Percentiles rank a stretch among this genome's conserved stretches.
These are phyloP conservation scores for Lochmaea capreae DNA, from an alignment of 2,888 invertebrate species.

Conservation along the genomic window DNA sequence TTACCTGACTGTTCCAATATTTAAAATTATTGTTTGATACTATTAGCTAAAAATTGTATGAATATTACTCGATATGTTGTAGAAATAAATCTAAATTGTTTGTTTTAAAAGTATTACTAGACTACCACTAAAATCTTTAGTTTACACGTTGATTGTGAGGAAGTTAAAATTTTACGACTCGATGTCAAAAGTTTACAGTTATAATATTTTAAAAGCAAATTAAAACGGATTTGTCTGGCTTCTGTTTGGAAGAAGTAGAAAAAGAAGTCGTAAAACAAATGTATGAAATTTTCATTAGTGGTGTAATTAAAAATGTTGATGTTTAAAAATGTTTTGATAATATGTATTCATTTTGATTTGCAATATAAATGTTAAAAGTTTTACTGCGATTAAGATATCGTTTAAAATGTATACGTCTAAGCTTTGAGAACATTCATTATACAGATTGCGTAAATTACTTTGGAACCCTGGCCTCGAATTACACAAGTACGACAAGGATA, in stretches of 20 bases:
- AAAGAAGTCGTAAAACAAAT: background rate
- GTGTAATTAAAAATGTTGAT: background rate
- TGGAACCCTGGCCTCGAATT: no score
- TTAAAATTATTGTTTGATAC: no score
- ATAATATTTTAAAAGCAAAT: background rate
- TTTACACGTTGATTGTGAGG: background rate
- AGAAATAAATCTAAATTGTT: background rate
- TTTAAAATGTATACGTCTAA: no score
- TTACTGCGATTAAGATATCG: no score
- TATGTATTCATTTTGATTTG: background rate
- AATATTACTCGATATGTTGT: background rate
- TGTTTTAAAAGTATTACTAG: background rate
- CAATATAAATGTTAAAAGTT: no score
- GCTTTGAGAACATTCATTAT: no score
- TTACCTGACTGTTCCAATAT: no score
- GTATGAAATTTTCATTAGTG: background rate
- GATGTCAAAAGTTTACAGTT: slow-evolving; percentile 6
- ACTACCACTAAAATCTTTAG: background rate
- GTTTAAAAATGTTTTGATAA: background rate
- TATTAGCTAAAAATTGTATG: no score
- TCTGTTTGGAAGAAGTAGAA: background rate
- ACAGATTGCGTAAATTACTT: no score
- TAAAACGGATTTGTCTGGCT: background rate
- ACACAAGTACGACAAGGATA: no score
- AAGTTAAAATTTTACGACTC: slow-evolving; percentile 16